These are phyloP conservation scores for Brachionus sp. DNA, from an alignment of 1,140 invertebrate genomes.

Conservation along the genomic window DNA sequence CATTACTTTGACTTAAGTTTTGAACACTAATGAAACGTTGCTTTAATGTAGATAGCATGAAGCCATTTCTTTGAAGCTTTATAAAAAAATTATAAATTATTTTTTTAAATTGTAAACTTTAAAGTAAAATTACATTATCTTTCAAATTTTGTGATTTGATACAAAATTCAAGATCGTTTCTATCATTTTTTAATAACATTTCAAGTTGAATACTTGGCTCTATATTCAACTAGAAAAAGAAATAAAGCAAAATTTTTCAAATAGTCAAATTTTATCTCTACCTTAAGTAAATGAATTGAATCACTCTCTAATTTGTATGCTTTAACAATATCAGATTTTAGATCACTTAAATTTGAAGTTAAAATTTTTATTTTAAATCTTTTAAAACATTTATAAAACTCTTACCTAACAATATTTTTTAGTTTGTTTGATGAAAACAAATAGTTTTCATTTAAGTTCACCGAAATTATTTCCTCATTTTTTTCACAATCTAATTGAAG, in stretches of 20 bases:
- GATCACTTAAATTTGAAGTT: neutral
- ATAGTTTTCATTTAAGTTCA: slow-evolving; percentile 31
- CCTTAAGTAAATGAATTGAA: slow-evolving; percentile 18
- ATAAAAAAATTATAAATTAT: neutral
- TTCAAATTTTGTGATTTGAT: neutral
- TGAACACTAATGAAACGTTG: neutral
- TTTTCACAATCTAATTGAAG: slow-evolving; percentile 26
- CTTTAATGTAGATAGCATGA: neutral
- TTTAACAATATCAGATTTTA: neutral
- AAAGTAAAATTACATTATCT: neutral
- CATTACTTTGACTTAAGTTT: neutral
- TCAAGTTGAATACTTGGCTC: slow-evolving; percentile 27
- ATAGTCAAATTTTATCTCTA: neutral
- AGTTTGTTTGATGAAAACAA: slow-evolving; percentile 25
- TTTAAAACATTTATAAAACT: neutral
- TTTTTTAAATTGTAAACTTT: too few relatives aligned
- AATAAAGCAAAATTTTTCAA: neutral
- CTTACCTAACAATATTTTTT: slow-evolving; percentile 23
- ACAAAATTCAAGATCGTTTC: slow-evolving; percentile 22
- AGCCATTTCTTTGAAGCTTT: neutral
- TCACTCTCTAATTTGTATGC: neutral
- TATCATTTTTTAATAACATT: slow-evolving; percentile 5
- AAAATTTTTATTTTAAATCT: neutral
- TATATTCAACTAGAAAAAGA: neutral
- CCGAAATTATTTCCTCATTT: neutral